Base-by-base conservation (phyloP, 2,888 invertebrate species). In the Heliconius cydno region DNA sequence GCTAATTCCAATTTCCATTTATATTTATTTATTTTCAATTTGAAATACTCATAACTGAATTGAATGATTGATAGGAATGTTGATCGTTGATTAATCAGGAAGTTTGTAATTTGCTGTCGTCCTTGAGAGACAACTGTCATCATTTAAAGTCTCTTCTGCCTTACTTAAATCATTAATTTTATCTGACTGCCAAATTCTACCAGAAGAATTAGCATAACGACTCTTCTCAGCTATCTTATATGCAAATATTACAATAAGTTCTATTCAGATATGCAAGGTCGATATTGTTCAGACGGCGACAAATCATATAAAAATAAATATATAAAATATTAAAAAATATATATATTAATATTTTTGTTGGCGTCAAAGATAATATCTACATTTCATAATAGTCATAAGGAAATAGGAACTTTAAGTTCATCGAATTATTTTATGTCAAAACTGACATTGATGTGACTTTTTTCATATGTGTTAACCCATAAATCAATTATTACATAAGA, bases 241-340 rank as follows among this genome's bases (percentile, higher is more conserved):
- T 86, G 84, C 78, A 81, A 85, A 85, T 85, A 72, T 80, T 81
- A 77, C 82, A 83, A 85, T 84, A 84, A 83, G 83, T 77, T 78
- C 78, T 63, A 84, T 83, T 84, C 75, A 81, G 79, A 78, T 79
- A 86, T 81, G 85, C 90, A 91, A 92, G 92, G 90, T 86, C 87
- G 85, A 86, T 82, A 87, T 84, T 87, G 85, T 87, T 84, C 85
- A 85, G 82, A 82, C 85, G 86, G 85, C 86, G 86, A 60, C 73
- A 38, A 38, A 60, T 85, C 88, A 85, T 85, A 85, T 86, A 90
- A 89, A n/a, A 88, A 88, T 89, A 89, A 86, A 84, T 80, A 83
- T 83, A 85, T 83, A 85, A 82, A 76, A 81, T 79, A 82, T 83
- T 82, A 84, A 81, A 85, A 88, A 88, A 86, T 85, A 87, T 88